These are phyloP conservation scores for Nibea coibor DNA, from an alignment of 2,113 vertebrate genomes.

Conservation along the genomic window DNA sequence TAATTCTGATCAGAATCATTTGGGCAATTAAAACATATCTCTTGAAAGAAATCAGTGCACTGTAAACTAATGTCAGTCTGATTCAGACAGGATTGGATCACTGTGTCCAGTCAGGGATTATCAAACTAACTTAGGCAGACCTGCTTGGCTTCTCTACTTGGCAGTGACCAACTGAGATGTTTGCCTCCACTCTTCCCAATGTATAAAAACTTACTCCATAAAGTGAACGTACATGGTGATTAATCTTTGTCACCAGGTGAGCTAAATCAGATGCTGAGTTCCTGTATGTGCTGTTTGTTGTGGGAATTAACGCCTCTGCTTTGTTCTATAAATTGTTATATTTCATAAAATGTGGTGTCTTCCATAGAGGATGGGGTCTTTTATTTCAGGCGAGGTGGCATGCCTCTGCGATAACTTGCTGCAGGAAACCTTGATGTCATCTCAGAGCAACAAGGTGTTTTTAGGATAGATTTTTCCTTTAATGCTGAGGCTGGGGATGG, in stretches of 20 bases:
- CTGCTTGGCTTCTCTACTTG: no score
- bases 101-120: no score
- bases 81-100: no score
- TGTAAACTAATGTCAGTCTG: no score
- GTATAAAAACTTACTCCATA: no score
- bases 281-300: background rate
- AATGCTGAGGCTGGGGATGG: slow-evolving; percentile 18
- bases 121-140: no score
- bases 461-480: slow-evolving; percentile 21
- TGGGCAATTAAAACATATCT: no score
- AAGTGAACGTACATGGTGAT: background rate
- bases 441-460: slow-evolving; percentile 18
- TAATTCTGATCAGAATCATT: no score
- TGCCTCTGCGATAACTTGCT: background rate
- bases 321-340: background rate
- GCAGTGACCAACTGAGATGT: no score
- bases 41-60: no score
- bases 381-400: background rate
- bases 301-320: background rate
- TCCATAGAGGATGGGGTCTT: background rate
- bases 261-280: background rate
- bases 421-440: slow-evolving; percentile 23
- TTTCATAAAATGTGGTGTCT: background rate
- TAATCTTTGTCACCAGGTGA: background rate
- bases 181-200: no score